A percentile compares a stretch with the other conserved stretches of the same genome.
Conservation (phyloP, 2,113 vertebrate species). For the Mohoua ochrocephala region DNA sequence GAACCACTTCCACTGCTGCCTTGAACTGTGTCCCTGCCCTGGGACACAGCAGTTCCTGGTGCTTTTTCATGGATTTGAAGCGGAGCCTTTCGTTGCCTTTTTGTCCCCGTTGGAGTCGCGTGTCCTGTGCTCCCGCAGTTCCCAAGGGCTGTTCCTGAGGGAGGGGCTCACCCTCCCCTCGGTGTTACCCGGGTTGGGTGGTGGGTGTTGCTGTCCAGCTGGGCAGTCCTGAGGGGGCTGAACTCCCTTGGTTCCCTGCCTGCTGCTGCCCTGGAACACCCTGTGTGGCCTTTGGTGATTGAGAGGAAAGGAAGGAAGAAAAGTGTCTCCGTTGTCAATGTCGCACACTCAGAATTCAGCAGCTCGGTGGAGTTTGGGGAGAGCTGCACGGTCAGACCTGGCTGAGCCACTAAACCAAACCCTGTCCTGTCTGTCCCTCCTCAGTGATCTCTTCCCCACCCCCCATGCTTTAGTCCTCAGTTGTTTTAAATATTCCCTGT, state of each 20-base stretch:
- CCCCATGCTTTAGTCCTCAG: background rate
- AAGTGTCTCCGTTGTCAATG: background rate
- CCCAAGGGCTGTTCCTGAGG: background rate
- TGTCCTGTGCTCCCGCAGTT: background rate
- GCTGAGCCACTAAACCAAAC: background rate
- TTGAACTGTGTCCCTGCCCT: background rate
- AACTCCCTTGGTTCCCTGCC: background rate
- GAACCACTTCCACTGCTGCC: constrained; percentile 13
- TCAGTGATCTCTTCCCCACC: background rate
- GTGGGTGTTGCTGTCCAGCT: background rate
- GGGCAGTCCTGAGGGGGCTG: background rate
- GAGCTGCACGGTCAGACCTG: background rate
- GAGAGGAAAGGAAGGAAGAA: background rate
- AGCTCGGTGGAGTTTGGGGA: background rate
- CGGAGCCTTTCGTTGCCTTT: background rate
- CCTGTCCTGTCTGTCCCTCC: background rate
- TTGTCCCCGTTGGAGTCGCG: accelerated
- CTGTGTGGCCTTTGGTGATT: background rate
- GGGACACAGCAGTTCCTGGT: background rate
- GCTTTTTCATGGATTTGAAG: background rate
- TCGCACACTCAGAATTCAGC: background rate
- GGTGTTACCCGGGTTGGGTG: accelerated
- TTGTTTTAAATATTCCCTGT: background rate
- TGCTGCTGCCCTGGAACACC: background rate
- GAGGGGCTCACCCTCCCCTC: background rate